These are phyloP conservation scores for Oreotragus oreotragus DNA, from an alignment of 2,113 vertebrate species.

Conservation along the genomic window DNA sequence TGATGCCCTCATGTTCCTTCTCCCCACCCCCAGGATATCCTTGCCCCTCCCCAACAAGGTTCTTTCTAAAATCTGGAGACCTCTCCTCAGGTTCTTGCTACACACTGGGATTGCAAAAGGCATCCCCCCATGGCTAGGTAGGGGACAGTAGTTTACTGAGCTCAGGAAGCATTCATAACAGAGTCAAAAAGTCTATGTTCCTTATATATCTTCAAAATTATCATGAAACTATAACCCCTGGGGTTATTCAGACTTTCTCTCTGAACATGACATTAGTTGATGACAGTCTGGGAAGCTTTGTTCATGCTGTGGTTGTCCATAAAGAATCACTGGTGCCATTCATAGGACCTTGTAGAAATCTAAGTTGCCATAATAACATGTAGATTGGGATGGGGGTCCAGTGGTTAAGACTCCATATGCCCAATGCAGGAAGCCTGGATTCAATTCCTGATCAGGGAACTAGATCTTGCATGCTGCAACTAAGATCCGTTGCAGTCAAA, in stretches of 20 bases:
- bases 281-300: neutral
- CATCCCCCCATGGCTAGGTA: neutral
- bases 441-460: neutral
- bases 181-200: neutral
- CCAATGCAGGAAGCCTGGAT: neutral
- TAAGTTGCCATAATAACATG: neutral
- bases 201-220: neutral
- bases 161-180: neutral
- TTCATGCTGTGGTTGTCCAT: neutral
- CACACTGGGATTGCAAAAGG: neutral
- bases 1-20: neutral
- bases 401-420: neutral
- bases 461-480: neutral
- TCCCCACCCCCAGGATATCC: neutral
- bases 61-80: neutral
- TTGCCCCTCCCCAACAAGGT: neutral
- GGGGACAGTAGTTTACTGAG: neutral
- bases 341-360: neutral
- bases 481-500: neutral
- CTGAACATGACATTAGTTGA: neutral
- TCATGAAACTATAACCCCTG: neutral
- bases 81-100: neutral
- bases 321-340: neutral
- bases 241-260: neutral
- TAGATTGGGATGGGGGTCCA: neutral